Evolutionary conservation across 2,113 vertebrate genomes (phyloP), one percentile per base, ranked within the genome.

Genomic region (Centropus unirufus): DNA sequence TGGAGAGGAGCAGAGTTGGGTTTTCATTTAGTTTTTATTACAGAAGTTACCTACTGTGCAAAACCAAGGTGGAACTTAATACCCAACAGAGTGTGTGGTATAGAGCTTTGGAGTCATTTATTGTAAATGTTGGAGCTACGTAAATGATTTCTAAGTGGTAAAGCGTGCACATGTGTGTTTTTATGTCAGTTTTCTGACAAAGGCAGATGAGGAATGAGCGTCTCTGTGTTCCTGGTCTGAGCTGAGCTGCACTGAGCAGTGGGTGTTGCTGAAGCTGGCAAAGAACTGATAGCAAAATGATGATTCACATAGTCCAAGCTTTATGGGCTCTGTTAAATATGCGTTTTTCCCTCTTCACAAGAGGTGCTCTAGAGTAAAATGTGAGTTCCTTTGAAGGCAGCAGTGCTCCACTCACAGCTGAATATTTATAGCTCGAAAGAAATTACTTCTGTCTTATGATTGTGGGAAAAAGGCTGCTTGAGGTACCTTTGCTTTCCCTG

Each of bases 271-370:
- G 66, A 18, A n/a, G 83, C 72, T 94, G 95, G 89, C 88, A 92
- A 67, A 32, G 57, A 89, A 89, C 91, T 87, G 93, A 81, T 77
- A 83, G 83, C 87, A 95, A 95, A 92, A 92, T 40, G 87, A 93
- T 93, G 83, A 96, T 96, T 92, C 83, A 87, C 64, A 5, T 78
- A 29, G 91, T 81, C 89, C 0, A 11, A 81, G 95, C 87, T 93
- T 54, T 89, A 69, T 64, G 74, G 84, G 81, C 81, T 92, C 93
- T 78, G 89, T 94, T 89, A 96, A 26, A 91, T 51, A 39, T 1
- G 91, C 54, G 68, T 92, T 84, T 82, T 58, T 54, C 36, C 39
- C 19, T 94, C 84, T 79, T 89, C 57, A 20, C 73, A 21, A 81
- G 87, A 70, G 80, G 32, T 75, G 62, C 69, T 72, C 3, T 2